Evolutionary conservation across 2,797 vertebrate species (phyloP), one percentile per base, ranked within the genome.

Genomic region (Cryptoblepharus egeriae): DNA sequence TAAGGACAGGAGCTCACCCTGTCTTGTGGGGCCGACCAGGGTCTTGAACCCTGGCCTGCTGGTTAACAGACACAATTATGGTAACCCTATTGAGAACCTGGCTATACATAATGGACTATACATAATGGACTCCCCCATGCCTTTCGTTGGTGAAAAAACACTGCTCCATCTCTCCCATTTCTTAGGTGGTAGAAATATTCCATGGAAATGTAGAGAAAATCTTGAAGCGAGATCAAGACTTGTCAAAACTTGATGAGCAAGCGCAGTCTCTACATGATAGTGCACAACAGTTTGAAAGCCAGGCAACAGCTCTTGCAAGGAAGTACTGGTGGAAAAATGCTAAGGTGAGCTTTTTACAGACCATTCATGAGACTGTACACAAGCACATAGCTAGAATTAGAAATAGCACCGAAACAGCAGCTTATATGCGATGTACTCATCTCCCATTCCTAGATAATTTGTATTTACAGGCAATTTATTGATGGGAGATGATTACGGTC

Each of bases 311-410:
- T 89, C 97, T 98, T 58, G 98, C 98, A 94, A 97, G 97, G 93
- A 98, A 98, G 94, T 98, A 98, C 93, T 98, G 97, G 97, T 98
- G 97, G 97, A 98, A 98, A 95, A 97, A 98, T 93, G 98, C 96
- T 96, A 98, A 98, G 97, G 97, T 98, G 93, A 92, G 89, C 68
- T 64, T 75, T 18, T 18, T 3, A 37, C 2, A 18, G 32, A 37
- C 6, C 1, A 8, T 39, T 39, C 65, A 18, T 32, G 10, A 37
- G 6, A 24, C 12, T 32, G 32, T 57, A 6, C 55, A 49, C 12
- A 49, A 49, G 11, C 45, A 8, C 45, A 57, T 18, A 57, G 52
- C 52, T 55, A 55, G 6, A 57, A 6, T 57, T 20, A 20, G 55
- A 57, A 22, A 57, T 22, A 10, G 45, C 55, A 57, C 55, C 4